Evolutionary conservation across 2,797 vertebrate species (phyloP).

Genomic region (Sebastes iracundus): DNA sequence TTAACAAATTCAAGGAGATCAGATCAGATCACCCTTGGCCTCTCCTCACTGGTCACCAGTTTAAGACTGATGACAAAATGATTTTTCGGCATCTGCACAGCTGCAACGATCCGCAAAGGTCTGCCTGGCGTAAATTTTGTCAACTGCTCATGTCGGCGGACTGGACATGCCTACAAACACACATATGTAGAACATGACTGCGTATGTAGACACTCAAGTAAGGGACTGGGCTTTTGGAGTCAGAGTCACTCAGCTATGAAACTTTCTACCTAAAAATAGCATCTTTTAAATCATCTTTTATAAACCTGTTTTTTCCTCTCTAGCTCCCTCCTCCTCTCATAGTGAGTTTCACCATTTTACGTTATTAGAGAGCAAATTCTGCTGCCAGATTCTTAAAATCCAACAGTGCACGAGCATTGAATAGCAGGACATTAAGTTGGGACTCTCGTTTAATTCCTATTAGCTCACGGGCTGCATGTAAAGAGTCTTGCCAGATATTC

Average conservation of each 20-base stretch:
- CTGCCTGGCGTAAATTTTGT: neutral
- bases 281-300: neutral
- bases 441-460: neutral
- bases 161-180: neutral
- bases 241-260: neutral
- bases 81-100: neutral
- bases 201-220: neutral
- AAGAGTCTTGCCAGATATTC: neutral
- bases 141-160: neutral
- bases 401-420: no score
- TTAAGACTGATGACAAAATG: neutral
- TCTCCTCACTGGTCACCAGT: neutral
- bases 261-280: neutral
- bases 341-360: neutral
- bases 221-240: neutral
- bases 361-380: neutral
- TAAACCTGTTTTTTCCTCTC: neutral
- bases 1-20: neutral
- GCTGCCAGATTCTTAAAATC: no score
- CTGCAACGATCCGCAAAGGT: neutral
- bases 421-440: neutral
- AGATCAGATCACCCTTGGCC: neutral
- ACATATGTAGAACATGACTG: neutral
- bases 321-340: neutral
- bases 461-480: neutral